phyloP scores from a whole-genome alignment of 2,888 invertebrate genomes.

The Ferdinandea cuprea region DNA sequence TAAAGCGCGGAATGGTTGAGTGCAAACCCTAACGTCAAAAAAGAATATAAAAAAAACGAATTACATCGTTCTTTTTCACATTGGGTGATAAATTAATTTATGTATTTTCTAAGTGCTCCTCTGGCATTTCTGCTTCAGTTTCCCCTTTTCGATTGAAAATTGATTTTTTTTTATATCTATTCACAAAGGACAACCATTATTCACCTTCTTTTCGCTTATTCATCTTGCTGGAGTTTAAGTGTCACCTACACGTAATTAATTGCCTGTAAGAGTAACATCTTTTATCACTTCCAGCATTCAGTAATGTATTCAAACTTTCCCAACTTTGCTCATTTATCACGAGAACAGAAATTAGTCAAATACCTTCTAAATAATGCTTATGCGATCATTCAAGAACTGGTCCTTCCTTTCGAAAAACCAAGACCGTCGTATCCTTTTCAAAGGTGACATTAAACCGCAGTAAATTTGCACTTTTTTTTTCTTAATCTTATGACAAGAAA shows the following conservation, averaged over 20 bases:
- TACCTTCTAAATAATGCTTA: conserved; percentile 61
- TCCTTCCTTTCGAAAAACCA: conserved; percentile 4
- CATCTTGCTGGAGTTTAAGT: conserved; percentile 35
- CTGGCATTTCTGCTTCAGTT: no score
- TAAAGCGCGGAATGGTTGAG: no score
- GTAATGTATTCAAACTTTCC: conserved; percentile 14
- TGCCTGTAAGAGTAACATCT: conserved; percentile 34
- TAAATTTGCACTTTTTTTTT: not conserved
- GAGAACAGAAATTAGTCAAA: conserved; percentile 60
- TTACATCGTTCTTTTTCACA: no score
- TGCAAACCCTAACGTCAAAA: no score
- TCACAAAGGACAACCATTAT: conserved; percentile 6
- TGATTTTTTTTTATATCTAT: conserved; percentile 36
- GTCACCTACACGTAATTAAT: conserved; percentile 59
- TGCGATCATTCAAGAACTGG: conserved; percentile 46
- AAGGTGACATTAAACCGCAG: conserved; percentile 15
- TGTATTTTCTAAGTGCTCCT: no score
- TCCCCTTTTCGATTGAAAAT: conserved; percentile 28
- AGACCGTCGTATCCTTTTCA: conserved; percentile 7
- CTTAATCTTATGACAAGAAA: not conserved
- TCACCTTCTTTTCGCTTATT: conserved; percentile 10
- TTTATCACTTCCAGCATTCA: conserved; percentile 31
- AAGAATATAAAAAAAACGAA: no score
- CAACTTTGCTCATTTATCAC: conserved; percentile 60
- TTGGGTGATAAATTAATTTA: no score